Evolutionary conservation across 1,140 invertebrate genomes (phyloP), one percentile per base, ranked within the genome.

Genomic region (Drosophila trapezifrons): DNA sequence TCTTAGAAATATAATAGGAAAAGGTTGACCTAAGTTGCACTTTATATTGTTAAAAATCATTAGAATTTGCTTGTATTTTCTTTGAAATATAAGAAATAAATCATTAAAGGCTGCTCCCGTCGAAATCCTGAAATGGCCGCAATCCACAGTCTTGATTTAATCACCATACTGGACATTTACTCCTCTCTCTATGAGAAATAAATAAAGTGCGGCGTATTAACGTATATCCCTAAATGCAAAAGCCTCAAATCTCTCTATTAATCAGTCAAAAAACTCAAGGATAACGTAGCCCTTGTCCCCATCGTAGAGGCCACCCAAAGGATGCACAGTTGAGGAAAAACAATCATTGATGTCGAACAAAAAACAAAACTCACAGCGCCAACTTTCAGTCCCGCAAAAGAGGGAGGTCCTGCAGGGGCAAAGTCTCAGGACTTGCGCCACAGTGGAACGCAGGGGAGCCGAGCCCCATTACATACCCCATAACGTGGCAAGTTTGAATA

Each of bases 401-500:
- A 46, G 37, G 66, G 9, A 38, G 40, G 18, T 69, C 65, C 67
- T 71, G 51, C 67, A 71, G 67, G 49, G 54, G 64, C 47, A 29
- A 17, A 54, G 32, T 35, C 8, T 32, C 25, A 40, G 32, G 15
- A 20, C 15, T 17, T 22, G 56, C 46, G 15, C 72, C 47, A 40
- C 29, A 57, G 37, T 29, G 49, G 27, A 49, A 55, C 25, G 45
- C 42, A 18, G 45, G 54, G 40, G 32, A 72, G 27, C 52, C 49
- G 42, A 27, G 65, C 32, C 42, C 66, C 67, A 71, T 71, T 57
- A 65, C 67, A 71, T 71, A 58, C 79, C 82, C 78, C 83, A 89
- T 89, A 87, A 87, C 69, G 86, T 73, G 84, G 69, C 73, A 89
- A 90, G 81, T 89, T 90, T 90, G 85, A 89, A 90, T 89, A 89